A percentile compares a stretch with the other conserved stretches of the same genome.
phyloP scores from a whole-genome alignment of 2,888 invertebrate species.

The Phengaris alcon region DNA sequence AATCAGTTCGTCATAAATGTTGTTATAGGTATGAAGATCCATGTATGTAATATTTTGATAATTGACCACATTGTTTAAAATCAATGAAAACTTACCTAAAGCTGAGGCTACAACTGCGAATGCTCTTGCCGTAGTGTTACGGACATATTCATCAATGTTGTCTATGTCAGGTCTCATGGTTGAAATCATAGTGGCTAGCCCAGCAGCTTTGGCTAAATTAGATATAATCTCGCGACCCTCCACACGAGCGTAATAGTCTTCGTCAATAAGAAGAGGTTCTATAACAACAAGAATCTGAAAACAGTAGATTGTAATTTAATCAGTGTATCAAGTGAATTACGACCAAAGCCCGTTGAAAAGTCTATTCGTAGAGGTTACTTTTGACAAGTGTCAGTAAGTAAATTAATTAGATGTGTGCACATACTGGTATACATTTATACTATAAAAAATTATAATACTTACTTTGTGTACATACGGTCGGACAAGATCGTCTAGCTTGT shows the following conservation, averaged over 20 bases:
- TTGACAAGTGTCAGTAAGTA: neutral
- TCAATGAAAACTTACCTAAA: slow-evolving; percentile 80
- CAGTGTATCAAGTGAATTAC: neutral
- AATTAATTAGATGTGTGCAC: neutral
- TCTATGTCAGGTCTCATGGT: slow-evolving; percentile 99
- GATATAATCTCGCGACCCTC: slow-evolving; percentile 99
- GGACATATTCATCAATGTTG: slow-evolving; percentile 99
- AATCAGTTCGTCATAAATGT: neutral
- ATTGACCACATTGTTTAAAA: neutral
- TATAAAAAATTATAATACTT: slow-evolving; percentile 39
- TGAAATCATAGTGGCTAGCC: slow-evolving; percentile 99
- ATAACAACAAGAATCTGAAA: slow-evolving; percentile 96
- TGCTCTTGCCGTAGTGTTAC: slow-evolving; percentile 99
- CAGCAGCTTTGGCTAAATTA: slow-evolving; percentile 99
- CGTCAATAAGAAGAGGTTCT: slow-evolving; percentile 98
- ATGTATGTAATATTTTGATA: no score
- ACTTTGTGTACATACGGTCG: slow-evolving; percentile 99
- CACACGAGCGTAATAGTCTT: slow-evolving; percentile 99
- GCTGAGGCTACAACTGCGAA: slow-evolving; percentile 99
- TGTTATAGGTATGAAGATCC: neutral
- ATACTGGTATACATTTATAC: neutral
- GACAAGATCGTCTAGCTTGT: slow-evolving; percentile 98
- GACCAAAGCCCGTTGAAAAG: neutral
- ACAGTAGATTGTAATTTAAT: neutral
- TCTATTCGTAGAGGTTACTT: neutral